These are phyloP conservation scores for Syndactyla subalaris DNA, from an alignment of 2,797 vertebrate species.

Conservation along the genomic window DNA sequence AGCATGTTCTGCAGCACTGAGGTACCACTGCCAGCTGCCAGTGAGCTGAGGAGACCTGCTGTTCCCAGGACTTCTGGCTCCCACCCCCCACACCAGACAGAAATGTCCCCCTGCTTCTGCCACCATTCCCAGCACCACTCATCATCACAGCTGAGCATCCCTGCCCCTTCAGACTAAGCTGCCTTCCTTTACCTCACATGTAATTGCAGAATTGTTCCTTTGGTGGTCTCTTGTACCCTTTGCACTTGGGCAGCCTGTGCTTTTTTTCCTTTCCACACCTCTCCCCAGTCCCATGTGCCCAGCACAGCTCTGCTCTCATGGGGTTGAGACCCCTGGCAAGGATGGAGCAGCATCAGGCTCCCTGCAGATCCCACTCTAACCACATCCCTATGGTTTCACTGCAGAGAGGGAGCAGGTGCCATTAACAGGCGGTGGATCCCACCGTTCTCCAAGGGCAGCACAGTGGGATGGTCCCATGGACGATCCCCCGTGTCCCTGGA, in stretches of 20 bases:
- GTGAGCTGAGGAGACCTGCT: rapidly evolving
- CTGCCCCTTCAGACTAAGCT: background rate
- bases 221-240: rapidly evolving
- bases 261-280: background rate
- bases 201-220: background rate
- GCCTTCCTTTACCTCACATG: rapidly evolving
- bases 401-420: background rate
- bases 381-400: background rate
- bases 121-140: background rate
- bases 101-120: background rate
- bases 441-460: rapidly evolving
- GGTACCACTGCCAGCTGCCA: background rate
- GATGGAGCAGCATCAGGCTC: background rate
- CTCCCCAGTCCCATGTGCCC: rapidly evolving
- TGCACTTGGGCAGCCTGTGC: background rate
- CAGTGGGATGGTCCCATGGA: rapidly evolving
- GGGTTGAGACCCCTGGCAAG: background rate
- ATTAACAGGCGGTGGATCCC: rapidly evolving
- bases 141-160: background rate
- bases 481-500: background rate
- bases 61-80: background rate
- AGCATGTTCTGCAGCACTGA: rapidly evolving
- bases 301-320: background rate
- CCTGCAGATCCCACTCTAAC: background rate
- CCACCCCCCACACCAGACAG: rapidly evolving